Evolutionary conservation across 2,888 invertebrate species (phyloP).

Genomic region (Petrolisthes cinctipes): DNA sequence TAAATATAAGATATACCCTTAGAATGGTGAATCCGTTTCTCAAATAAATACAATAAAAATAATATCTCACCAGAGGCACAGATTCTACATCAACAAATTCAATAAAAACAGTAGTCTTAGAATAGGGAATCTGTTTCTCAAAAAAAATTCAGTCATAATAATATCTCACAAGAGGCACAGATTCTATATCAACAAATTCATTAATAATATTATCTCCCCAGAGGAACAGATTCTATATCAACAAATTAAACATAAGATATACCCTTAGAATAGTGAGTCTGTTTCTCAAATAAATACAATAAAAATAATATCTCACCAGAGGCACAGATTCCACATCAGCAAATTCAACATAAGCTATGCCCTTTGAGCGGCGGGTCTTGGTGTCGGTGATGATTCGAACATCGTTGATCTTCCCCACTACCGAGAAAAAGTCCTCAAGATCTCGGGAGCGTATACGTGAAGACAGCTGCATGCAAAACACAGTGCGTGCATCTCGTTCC

Average conservation of each 20-base stretch:
- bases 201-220: conserved; percentile 78
- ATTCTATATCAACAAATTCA: too few species aligned
- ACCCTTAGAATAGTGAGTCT: conserved; percentile 90
- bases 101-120: too few species aligned
- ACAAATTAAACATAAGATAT: conserved; percentile 99
- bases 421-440: conserved; percentile 97
- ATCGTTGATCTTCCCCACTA: conserved; percentile 95
- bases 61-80: conserved; percentile 84
- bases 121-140: too few species aligned
- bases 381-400: conserved; percentile 98
- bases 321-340: conserved; percentile 97
- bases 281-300: conserved; percentile 11
- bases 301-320: conserved; percentile 76
- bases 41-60: conserved; percentile 27
- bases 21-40: conserved; percentile 78
- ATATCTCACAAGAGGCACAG: too few species aligned
- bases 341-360: conserved; percentile 99
- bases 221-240: conserved; percentile 95
- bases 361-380: conserved; percentile 97
- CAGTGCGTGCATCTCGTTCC: conserved; percentile 97
- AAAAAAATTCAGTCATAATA: too few species aligned
- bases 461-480: conserved; percentile 98
- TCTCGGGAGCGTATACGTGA: conserved; percentile 93
- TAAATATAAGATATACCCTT: conserved; percentile 99
- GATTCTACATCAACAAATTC: conserved; percentile 99